A percentile compares a stretch with the other conserved stretches of the same genome.
Conservation (phyloP, 2,888 invertebrate genomes). For the Strigamia crassipes region DNA sequence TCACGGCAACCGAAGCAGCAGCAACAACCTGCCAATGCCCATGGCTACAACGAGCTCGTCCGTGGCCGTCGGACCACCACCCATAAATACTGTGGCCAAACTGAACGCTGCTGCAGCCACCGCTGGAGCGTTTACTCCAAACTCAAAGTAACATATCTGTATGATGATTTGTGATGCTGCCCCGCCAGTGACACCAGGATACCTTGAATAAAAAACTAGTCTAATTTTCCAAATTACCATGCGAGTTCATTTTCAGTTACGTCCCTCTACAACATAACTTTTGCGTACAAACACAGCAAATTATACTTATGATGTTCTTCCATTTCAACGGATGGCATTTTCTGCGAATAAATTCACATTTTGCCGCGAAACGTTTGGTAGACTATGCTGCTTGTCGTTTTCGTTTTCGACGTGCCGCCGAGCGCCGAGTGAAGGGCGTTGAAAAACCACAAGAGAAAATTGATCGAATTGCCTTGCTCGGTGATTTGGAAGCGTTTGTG, state of each 20-base stretch:
- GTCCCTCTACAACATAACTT: too few relatives aligned
- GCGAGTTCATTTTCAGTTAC: too few relatives aligned
- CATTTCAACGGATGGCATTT: conserved; percentile 87
- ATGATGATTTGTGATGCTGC: too few relatives aligned
- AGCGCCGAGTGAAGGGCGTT: conserved; percentile 93
- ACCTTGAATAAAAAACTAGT: too few relatives aligned
- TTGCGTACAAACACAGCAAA: too few relatives aligned
- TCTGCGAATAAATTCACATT: conserved; percentile 87
- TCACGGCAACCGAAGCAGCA: conserved; percentile 55
- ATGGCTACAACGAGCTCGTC: conserved; percentile 62
- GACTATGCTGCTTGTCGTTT: conserved; percentile 68
- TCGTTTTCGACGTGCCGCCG: conserved; percentile 86
- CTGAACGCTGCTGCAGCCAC: conserved; percentile 58
- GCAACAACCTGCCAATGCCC: conserved; percentile 63
- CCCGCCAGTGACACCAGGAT: too few relatives aligned
- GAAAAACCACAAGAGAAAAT: conserved; percentile 97
- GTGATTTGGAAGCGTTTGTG: conserved; percentile 97
- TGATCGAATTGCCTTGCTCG: conserved; percentile 96
- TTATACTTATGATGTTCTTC: too few relatives aligned
- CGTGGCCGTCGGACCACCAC: conserved; percentile 86
- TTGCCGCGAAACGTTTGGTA: conserved; percentile 92
- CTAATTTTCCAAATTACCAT: too few relatives aligned
- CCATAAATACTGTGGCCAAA: conserved; percentile 71
- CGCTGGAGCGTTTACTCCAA: too few relatives aligned
- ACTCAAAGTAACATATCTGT: too few relatives aligned